Evolutionary conservation across 1,140 invertebrate species (phyloP).

Genomic region (Papilio dardanus): DNA sequence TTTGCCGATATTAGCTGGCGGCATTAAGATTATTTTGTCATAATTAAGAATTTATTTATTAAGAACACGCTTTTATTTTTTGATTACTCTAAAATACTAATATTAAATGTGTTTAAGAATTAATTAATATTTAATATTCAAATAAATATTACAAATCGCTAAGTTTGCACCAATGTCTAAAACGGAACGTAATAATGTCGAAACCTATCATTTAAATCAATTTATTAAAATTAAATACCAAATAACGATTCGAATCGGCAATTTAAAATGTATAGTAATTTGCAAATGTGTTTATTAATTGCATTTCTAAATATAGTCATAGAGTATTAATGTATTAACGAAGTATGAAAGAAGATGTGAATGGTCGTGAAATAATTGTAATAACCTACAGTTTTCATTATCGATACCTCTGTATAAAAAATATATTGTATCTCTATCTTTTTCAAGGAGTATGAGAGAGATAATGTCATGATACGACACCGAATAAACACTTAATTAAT

Average conservation of each 20-base stretch:
- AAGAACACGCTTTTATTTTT: too few relatives aligned
- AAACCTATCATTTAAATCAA: neutral
- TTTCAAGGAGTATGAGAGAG: neutral
- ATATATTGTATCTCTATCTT: neutral
- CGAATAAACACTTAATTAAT: too few relatives aligned
- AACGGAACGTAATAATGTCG: constrained; percentile 1
- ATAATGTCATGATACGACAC: too few relatives aligned
- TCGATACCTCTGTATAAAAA: neutral
- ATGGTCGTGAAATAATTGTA: neutral
- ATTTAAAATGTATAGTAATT: constrained; percentile 4
- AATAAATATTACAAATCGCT: neutral
- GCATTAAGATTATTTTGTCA: too few relatives aligned
- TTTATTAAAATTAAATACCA: neutral
- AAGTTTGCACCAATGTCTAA: neutral
- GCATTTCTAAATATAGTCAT: neutral
- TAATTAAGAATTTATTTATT: too few relatives aligned
- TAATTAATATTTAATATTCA: neutral
- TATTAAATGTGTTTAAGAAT: neutral
- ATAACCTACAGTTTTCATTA: neutral
- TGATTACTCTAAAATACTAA: too few relatives aligned
- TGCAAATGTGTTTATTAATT: neutral
- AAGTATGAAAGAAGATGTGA: neutral
- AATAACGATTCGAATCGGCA: neutral
- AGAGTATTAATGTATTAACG: neutral
- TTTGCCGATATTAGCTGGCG: too few relatives aligned